Conservation (phyloP, 2,113 vertebrate species). For the Passer domesticus region DNA sequence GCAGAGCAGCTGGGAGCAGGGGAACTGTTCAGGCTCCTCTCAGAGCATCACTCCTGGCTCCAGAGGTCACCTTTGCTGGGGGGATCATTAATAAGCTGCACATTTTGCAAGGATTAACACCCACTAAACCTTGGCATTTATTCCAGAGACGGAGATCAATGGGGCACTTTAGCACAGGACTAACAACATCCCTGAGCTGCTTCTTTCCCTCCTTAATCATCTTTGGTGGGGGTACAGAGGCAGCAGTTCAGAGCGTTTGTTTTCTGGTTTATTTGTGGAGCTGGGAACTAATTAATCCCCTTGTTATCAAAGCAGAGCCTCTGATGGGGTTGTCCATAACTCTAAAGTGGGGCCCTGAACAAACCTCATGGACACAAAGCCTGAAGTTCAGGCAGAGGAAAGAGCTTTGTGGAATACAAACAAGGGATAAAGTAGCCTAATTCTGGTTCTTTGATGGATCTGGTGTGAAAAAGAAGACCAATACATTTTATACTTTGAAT, state of each 20-base stretch:
- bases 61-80: constrained; percentile 5
- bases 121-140: background rate
- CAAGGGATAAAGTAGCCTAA: background rate
- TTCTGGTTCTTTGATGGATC: background rate
- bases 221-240: background rate
- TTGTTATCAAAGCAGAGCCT: background rate
- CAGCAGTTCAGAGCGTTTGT: background rate
- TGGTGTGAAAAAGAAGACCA: background rate
- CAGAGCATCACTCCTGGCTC: background rate
- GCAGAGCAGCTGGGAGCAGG: background rate
- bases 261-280: background rate
- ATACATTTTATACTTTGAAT: background rate
- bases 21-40: background rate
- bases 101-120: constrained; percentile 20
- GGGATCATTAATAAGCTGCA: background rate
- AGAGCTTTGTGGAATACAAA: background rate
- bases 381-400: background rate
- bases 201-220: background rate
- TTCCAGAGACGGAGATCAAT: background rate
- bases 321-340: background rate
- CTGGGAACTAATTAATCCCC: background rate
- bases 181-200: background rate
- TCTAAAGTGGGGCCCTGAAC: background rate
- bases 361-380: background rate
- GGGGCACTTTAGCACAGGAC: background rate